phyloP scores from a whole-genome alignment of 2,113 vertebrate species.

The Upupa epops region DNA sequence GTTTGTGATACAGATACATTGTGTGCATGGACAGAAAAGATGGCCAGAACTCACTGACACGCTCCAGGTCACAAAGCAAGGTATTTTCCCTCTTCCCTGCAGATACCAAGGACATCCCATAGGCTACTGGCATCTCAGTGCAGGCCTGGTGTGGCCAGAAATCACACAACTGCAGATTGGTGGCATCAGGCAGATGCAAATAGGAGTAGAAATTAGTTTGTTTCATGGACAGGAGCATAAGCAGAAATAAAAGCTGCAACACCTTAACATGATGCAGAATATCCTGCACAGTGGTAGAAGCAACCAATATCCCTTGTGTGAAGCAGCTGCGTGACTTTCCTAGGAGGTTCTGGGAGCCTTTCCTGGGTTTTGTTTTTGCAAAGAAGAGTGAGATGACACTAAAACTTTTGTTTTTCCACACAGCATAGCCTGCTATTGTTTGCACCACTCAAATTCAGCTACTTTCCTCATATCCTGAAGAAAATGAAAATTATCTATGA shows the following conservation, averaged over 20 bases:
- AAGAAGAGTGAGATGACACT: not conserved
- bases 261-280: not conserved
- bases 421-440: not conserved
- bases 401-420: not conserved
- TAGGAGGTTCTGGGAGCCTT: not conserved
- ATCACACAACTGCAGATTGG: too few species aligned
- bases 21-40: too few species aligned
- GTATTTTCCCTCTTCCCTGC: not conserved
- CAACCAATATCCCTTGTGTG: not conserved
- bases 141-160: not conserved
- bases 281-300: not conserved
- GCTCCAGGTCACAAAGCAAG: not conserved
- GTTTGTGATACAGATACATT: too few species aligned
- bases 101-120: not conserved
- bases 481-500: not conserved
- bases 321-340: not conserved
- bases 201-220: not conserved
- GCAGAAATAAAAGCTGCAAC: not conserved
- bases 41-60: not conserved
- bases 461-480: not conserved
- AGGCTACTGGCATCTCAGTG: not conserved
- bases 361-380: not conserved
- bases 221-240: not conserved
- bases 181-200: not conserved
- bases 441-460: not conserved